Percentiles rank a stretch among this genome's conserved stretches.
Evolutionary conservation across 92 coral and sea anemone species (phyloP).

Genomic region (Diadumene lineata): DNA sequence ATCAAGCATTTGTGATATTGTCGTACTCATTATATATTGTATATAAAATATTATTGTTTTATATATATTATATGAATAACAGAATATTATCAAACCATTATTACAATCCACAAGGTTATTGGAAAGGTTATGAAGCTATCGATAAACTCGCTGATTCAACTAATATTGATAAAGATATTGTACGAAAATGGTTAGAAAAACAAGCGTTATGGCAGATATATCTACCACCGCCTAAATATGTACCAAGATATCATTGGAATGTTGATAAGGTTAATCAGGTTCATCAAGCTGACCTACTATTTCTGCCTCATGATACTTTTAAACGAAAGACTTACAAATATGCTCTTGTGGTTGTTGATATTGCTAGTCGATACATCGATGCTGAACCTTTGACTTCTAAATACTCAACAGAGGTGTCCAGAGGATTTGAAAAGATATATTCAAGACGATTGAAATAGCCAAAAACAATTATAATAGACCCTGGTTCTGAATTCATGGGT

Average conservation of each 20-base stretch:
- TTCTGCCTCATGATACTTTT: slow-evolving; percentile 36
- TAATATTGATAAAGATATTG: slow-evolving; percentile 20
- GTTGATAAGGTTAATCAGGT: slow-evolving; percentile 25
- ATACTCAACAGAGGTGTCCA: slow-evolving; percentile 5
- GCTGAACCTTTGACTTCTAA: slow-evolving; percentile 14
- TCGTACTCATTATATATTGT: too few species aligned
- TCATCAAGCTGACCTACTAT: slow-evolving; percentile 30
- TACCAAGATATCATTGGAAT: slow-evolving; percentile 24
- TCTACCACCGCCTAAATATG: slow-evolving; percentile 16
- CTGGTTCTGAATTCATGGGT: slow-evolving; percentile 37
- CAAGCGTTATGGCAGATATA: slow-evolving; percentile 25
- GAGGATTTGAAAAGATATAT: slow-evolving; percentile 14
- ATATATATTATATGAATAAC: too few species aligned
- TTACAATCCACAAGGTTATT: too few species aligned
- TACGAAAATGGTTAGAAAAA: too few species aligned
- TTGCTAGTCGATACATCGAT: too few species aligned
- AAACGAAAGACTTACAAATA: slow-evolving; percentile 26
- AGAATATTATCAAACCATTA: too few species aligned
- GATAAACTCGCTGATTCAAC: not conserved
- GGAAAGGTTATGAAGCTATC: slow-evolving; percentile 16
- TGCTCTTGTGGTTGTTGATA: too few species aligned
- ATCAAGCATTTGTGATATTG: too few species aligned
- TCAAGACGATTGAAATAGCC: slow-evolving; percentile 25
- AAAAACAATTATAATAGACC: slow-evolving; percentile 19
- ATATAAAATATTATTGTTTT: too few species aligned